Evolutionary conservation across 1,140 invertebrate species (phyloP).

Genomic region (Solenopsis fugax): DNA sequence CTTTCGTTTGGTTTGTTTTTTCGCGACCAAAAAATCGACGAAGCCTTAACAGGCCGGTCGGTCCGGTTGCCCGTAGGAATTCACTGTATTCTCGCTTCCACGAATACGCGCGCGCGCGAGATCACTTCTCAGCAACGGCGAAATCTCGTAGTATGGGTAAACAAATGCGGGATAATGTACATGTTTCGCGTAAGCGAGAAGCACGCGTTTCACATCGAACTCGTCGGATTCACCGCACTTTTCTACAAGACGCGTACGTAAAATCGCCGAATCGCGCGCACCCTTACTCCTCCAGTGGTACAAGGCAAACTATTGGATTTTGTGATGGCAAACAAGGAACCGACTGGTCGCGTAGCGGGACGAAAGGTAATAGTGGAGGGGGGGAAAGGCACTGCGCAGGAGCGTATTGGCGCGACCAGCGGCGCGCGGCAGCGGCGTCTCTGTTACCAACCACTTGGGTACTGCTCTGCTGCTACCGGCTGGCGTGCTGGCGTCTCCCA

Average conservation of each 20-base stretch:
- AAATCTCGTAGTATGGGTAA: slow-evolving; percentile 74
- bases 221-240: slow-evolving; percentile 72
- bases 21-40: slow-evolving; percentile 76
- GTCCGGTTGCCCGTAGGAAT: slow-evolving; percentile 76
- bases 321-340: slow-evolving; percentile 87
- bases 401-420: slow-evolving; percentile 73
- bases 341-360: slow-evolving; percentile 85
- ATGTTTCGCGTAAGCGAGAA: slow-evolving; percentile 68
- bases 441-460: slow-evolving; percentile 73
- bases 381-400: slow-evolving; percentile 76
- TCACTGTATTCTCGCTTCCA: slow-evolving; percentile 72
- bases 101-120: slow-evolving; percentile 26
- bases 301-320: slow-evolving; percentile 87
- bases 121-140: slow-evolving; percentile 64
- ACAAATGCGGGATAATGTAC: slow-evolving; percentile 72
- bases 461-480: background rate
- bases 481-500: background rate
- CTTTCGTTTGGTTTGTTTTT: slow-evolving; percentile 57
- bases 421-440: slow-evolving; percentile 62
- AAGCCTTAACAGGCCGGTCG: slow-evolving; percentile 78
- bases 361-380: slow-evolving; percentile 73
- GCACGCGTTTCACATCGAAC: background rate
- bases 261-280: slow-evolving; percentile 77
- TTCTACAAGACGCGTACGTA: slow-evolving; percentile 71
- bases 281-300: slow-evolving; percentile 81